Base-by-base conservation (phyloP, 2,888 invertebrate genomes). In the Leptothorax acervorum region DNA sequence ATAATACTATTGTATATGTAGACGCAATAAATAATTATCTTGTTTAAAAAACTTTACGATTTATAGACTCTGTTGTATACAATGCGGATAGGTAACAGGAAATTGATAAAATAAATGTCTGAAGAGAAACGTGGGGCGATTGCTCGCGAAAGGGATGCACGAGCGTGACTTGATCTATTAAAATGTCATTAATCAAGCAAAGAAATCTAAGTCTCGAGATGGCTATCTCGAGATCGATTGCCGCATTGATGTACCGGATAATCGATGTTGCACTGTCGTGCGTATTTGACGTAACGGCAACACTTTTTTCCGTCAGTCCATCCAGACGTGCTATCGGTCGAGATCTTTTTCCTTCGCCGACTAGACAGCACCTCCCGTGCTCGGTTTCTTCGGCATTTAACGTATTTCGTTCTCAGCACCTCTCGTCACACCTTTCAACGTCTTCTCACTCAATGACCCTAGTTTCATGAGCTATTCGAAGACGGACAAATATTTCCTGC, bases 241-340 rank as follows among this genome's bases (percentile, higher is more conserved):
- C 79, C 45, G 51, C 74, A 84, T 35, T 53, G 23, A 70, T 71
- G 57, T 11, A 23, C 11, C 53, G 51, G 55, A 48, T 63, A 23
- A 84, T 84, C 84, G 66, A 84, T 82, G 81, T 86, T 82, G 78
- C 81, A 76, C 57, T 35, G 70, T 65, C 68, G 23, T 48, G 71
- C 81, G 55, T 65, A 81, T 74, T 60, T 71, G 68, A 81, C 71
- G 62, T 57, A 81, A 84, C 84, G 84, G 84, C 66, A 79, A 84
- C n/a, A 74, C 83, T 76, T 83, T 83, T 82, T 88, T 82, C 45
- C 51, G 62, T 18, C 70, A 62, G 73, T 70, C 83, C 42, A 53
- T 74, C 73, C 15, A 74, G 73, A 73, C 66, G 53, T 66, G 66
- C 86, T 75, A 81, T 85, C 86, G 75, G 51, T 66, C 9, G 31